These are phyloP conservation scores for Myripristis jacobus DNA, from an alignment of 2,797 vertebrate genomes.

Conservation along the genomic window DNA sequence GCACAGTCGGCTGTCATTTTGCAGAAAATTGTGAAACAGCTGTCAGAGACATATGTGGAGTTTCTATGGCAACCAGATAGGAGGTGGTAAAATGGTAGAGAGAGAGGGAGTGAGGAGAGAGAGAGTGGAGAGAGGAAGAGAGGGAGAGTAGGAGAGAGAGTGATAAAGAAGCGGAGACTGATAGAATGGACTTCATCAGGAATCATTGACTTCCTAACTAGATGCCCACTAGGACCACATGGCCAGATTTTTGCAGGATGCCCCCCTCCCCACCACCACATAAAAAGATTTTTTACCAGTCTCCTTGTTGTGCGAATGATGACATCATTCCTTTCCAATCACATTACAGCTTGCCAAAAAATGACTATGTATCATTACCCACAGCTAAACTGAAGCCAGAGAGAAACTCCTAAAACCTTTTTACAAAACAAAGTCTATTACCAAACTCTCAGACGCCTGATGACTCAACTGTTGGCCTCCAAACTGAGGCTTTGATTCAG, in stretches of 20 bases:
- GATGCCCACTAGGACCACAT: not conserved
- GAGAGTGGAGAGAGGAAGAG: constrained; percentile 15
- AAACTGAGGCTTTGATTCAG: not conserved
- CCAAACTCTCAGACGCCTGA: not conserved
- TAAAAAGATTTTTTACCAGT: not conserved
- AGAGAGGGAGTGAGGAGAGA: too few species aligned
- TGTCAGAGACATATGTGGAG: constrained; percentile 76
- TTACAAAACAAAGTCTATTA: not conserved
- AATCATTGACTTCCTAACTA: not conserved
- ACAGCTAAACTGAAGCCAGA: not conserved
- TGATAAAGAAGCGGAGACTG: not conserved
- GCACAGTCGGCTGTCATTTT: constrained; percentile 63
- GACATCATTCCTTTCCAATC: constrained; percentile 6
- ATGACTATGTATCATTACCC: not conserved
- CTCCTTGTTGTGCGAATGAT: not conserved
- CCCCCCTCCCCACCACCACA: too few species aligned
- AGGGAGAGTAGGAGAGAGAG: constrained; percentile 24
- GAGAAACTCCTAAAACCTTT: not conserved
- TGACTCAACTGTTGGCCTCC: not conserved
- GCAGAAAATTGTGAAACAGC: constrained; percentile 77
- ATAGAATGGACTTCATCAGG: not conserved
- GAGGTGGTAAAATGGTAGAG: too few species aligned
- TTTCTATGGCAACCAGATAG: constrained; percentile 81
- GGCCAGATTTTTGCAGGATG: not conserved
- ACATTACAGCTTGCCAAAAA: not conserved